A percentile compares a stretch with the other conserved stretches of the same genome.
phyloP scores from a whole-genome alignment of 2,113 vertebrate genomes.

The Plecturocebus donacophilus region DNA sequence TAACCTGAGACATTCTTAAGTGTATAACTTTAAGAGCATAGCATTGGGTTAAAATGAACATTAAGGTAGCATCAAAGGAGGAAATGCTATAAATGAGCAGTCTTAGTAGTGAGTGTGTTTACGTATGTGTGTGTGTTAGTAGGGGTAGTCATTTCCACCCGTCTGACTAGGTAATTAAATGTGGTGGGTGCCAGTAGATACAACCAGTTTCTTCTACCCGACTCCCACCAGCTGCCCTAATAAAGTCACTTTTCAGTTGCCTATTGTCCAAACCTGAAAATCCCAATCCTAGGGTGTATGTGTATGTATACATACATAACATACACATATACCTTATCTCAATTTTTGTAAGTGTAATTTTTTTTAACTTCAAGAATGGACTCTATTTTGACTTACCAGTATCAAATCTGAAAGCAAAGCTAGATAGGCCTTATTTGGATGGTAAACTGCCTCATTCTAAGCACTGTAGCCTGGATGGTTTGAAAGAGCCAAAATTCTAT shows the following conservation, averaged over 20 bases:
- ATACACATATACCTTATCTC: neutral
- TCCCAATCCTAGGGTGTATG: neutral
- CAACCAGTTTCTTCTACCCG: neutral
- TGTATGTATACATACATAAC: neutral
- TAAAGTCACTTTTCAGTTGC: neutral
- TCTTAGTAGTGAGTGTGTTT: neutral
- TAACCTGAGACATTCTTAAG: neutral
- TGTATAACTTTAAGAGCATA: neutral
- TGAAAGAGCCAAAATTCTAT: neutral
- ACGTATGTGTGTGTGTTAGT: neutral
- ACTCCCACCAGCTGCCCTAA: neutral
- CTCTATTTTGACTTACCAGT: slow-evolving; percentile 16
- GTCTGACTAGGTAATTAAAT: neutral
- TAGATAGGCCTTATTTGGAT: neutral
- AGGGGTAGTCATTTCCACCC: neutral
- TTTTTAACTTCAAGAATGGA: neutral
- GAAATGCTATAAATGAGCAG: slow-evolving; percentile 9
- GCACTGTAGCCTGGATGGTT: neutral
- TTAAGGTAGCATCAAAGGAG: neutral
- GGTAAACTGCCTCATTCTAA: neutral
- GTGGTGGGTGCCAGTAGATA: neutral
- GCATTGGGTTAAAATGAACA: neutral
- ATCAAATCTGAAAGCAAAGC: neutral
- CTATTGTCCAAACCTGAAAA: neutral
- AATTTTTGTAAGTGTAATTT: neutral